Percentiles rank a stretch among this genome's conserved stretches.
phyloP scores from a whole-genome alignment of 2,113 vertebrate genomes.

The Bubo blakistoni region DNA sequence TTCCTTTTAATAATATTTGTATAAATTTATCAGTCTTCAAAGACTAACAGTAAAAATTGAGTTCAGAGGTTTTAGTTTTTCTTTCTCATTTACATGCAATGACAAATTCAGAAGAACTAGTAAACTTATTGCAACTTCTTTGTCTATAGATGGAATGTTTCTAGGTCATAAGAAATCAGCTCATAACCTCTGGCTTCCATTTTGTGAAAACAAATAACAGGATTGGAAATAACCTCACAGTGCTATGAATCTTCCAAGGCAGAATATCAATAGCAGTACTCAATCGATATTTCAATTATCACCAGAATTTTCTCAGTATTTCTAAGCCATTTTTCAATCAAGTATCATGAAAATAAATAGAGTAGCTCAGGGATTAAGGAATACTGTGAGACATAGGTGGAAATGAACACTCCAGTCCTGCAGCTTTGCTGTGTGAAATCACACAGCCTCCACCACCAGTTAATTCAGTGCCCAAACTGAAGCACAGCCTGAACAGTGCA shows the following conservation, averaged over 20 bases:
- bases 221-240: slow-evolving; percentile 37
- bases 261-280: slow-evolving; percentile 53
- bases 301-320: slow-evolving; percentile 47
- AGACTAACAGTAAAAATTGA: background rate
- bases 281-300: slow-evolving; percentile 65
- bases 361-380: slow-evolving; percentile 25
- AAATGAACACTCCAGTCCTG: background rate
- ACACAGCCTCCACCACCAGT: background rate
- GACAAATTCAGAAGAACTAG: background rate
- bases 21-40: background rate
- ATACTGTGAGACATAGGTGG: background rate
- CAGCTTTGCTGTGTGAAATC: background rate
- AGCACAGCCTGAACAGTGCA: background rate
- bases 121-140: background rate
- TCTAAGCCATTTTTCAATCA: slow-evolving; percentile 62
- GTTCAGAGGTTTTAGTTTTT: background rate
- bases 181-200: slow-evolving; percentile 62
- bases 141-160: background rate
- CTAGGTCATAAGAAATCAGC: slow-evolving; percentile 40
- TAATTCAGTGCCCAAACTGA: background rate
- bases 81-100: background rate
- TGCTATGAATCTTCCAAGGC: slow-evolving; percentile 9
- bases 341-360: slow-evolving; percentile 46
- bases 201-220: slow-evolving; percentile 62
- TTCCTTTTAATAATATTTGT: background rate